These are phyloP conservation scores for Peromyscus aztecus DNA, from an alignment of 2,797 vertebrate species.

Conservation along the genomic window DNA sequence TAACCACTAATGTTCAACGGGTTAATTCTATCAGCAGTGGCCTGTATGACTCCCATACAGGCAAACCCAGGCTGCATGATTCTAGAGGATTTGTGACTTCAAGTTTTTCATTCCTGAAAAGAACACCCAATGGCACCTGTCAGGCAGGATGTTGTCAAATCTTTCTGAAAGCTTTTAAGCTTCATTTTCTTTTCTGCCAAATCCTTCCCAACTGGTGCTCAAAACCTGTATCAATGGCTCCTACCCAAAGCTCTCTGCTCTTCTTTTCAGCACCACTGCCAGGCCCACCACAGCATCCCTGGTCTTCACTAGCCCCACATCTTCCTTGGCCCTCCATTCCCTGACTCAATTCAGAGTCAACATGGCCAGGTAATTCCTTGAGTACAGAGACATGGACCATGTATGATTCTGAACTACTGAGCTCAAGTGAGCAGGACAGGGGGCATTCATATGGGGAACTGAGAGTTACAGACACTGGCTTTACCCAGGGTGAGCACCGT, in stretches of 20 bases:
- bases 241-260: background rate
- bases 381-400: background rate
- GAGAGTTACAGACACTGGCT: background rate
- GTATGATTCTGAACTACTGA: background rate
- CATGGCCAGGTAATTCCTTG: background rate
- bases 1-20: background rate
- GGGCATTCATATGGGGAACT: background rate
- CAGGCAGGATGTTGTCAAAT: background rate
- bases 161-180: background rate
- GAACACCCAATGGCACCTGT: background rate
- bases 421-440: background rate
- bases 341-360: background rate
- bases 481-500: background rate
- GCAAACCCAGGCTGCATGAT: background rate
- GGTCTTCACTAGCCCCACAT: background rate
- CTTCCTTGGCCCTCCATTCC: background rate
- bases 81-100: background rate
- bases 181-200: background rate
- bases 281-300: accelerated
- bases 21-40: background rate
- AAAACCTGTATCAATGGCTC: too few relatives aligned
- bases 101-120: background rate
- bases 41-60: background rate
- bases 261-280: background rate
- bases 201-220: background rate